Base-by-base conservation (phyloP, 2,113 vertebrate genomes). In the Crotophaga sulcirostris region DNA sequence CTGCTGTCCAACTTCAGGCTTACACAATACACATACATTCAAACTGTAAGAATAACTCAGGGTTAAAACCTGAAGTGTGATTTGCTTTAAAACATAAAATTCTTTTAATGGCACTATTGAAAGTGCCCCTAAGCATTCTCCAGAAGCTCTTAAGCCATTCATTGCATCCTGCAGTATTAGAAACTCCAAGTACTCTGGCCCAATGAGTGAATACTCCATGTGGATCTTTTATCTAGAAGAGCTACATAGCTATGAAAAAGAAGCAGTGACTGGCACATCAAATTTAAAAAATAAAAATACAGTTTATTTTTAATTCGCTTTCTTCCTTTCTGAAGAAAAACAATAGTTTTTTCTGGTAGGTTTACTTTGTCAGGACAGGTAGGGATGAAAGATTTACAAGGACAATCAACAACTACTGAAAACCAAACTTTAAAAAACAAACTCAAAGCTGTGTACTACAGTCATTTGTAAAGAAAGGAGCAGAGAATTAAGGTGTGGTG, bases 71-170 rank as follows among this genome's bases (percentile, higher is more conserved):
- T 36, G 13, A 84, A 56, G 25, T 2, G 3, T 34, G 67, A 86
- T 78, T 92, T 13, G 0, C 34, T 84, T 91, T 81, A 84, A 89
- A 49, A 89, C 33, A 94, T 80, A 63, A 85, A 85, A 68, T 73
- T 84, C 38, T 82, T 51, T 82, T 63, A 96, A 93, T 83, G 59
- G 72, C 19, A 31, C 59, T 74, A 83, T 3, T 80, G 75, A 84
- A 96, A 85, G 75, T 55, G 47, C 47, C 82, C 66, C 55, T 80
- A 89, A 94, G 87, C 13, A 2, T 80, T 77, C 94, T 94, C 75
- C 82, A 85, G 79, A 93, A 94, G 67, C 87, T 90, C 34, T 84
- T 83, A 96, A 93, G 72, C 67, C 52, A 86, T 93, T 95, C 92
- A 94, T 1, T 56, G 72, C 60, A 60, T 89, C 91, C 90, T 88